Evolutionary conservation across 2,113 vertebrate species (phyloP).

Genomic region (Ammodytes dubius): DNA sequence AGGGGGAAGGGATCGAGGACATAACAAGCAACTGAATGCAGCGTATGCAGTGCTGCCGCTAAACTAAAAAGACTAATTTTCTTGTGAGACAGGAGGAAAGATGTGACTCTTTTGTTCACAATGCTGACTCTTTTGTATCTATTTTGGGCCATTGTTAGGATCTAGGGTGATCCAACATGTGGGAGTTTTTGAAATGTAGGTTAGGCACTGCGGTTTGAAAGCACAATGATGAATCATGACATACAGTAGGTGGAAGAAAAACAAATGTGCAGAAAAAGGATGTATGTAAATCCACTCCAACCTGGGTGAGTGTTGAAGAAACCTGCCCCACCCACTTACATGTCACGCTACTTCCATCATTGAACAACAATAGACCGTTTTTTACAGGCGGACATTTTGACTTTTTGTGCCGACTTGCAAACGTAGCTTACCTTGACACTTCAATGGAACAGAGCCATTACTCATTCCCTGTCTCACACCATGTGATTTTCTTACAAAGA

Average conservation of each 20-base stretch:
- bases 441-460: constrained; percentile 1
- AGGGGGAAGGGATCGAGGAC: not conserved
- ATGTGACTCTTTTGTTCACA: not conserved
- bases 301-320: not conserved
- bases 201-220: not conserved
- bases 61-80: not conserved
- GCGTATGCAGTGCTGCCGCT: not conserved
- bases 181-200: not conserved
- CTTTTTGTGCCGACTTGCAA: not conserved
- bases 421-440: not conserved
- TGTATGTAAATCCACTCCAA: not conserved
- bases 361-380: not conserved
- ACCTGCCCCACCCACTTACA: not conserved
- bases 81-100: not conserved
- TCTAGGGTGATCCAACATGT: not conserved
- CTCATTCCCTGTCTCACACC: not conserved
- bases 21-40: not conserved
- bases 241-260: not conserved
- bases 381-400: not conserved
- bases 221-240: not conserved
- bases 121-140: not conserved
- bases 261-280: not conserved
- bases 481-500: not conserved
- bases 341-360: not conserved
- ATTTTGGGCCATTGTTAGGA: not conserved